A percentile compares a stretch with the other conserved stretches of the same genome.
phyloP scores from a whole-genome alignment of 2,113 vertebrate genomes.

The Chlamydotis undulata region DNA sequence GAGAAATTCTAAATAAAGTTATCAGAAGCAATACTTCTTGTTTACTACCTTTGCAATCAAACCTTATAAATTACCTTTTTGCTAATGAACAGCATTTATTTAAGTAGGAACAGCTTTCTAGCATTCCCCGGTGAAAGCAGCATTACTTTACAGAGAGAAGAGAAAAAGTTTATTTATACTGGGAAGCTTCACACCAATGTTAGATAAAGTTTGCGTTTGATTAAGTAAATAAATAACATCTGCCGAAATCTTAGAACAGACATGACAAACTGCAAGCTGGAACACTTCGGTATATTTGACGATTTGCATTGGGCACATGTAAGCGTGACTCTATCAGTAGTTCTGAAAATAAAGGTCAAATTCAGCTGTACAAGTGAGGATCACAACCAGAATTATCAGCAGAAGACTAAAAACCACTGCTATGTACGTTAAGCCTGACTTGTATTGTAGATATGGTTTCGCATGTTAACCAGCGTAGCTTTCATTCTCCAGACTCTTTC shows the following conservation, averaged over 20 bases:
- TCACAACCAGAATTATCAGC: background rate
- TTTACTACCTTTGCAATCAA: background rate
- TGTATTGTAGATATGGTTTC: background rate
- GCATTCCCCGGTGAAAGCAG: background rate
- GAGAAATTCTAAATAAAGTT: background rate
- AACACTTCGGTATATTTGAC: background rate
- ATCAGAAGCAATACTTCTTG: background rate
- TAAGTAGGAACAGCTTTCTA: background rate
- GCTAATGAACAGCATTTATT: background rate
- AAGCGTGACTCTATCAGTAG: background rate
- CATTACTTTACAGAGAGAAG: background rate
- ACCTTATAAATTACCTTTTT: background rate
- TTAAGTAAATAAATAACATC: conserved; percentile 45
- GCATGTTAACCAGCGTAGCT: background rate
- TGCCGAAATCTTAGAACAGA: conserved; percentile 22
- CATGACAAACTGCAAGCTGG: background rate
- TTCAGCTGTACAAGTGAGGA: background rate
- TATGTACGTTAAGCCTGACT: background rate
- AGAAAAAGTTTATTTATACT: background rate
- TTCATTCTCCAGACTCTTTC: background rate
- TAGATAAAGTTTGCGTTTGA: conserved; percentile 40
- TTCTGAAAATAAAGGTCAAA: conserved; percentile 3
- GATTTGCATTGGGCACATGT: background rate
- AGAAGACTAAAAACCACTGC: background rate
- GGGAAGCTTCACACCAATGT: conserved; percentile 62